Evolutionary conservation across 2,888 invertebrate species (phyloP), one percentile per base, ranked within the genome.

Genomic region (Stictocephala bisonia): DNA sequence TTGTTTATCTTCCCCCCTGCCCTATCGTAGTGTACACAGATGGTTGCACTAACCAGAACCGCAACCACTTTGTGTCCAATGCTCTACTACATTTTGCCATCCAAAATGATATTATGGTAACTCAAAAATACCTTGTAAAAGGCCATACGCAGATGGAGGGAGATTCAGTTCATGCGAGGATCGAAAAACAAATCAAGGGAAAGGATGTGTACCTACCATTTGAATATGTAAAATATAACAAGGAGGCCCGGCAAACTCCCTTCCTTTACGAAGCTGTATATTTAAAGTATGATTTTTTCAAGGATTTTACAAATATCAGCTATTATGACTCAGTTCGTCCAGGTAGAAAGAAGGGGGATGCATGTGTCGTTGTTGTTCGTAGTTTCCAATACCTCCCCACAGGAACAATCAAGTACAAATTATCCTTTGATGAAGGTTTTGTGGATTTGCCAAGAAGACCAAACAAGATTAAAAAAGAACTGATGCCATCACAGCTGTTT

Each of bases 81-180:
- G 79, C 80, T 22, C 75, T 81, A n/a, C 67, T 79, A 0, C 75
- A 80, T 44, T 75, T 78, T 60, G 70, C 78, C 3, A 74, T 77
- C 3, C 35, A 70, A 71, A 72, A 64, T n/a, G 74, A 78, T 11
- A 75, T 78, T 24, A 72, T 58, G 1, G 79, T 81, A 67, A 76
- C 75, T 31, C 81, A 81, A 71, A 82, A 82, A 66, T 80, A 77
- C 71, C 70, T 81, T 4, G 79, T 78, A n/a, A 77, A 76, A 40
- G 81, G 81, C 0, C 81, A 81, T 68, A 81, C 81, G 1, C 80
- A 81, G 75, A 81, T 80, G 77, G 80, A 81, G 70, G 76, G 77
- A 24, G 81, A 82, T 67, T 76, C 74, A 1, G 79, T 81, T 26
- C 81, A 82, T 66, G 75, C 76, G 22, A 58, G 53, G 24, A 79